These are phyloP conservation scores for Herpailurus yagouaroundi DNA, from an alignment of 2,113 vertebrate species.

Conservation along the genomic window DNA sequence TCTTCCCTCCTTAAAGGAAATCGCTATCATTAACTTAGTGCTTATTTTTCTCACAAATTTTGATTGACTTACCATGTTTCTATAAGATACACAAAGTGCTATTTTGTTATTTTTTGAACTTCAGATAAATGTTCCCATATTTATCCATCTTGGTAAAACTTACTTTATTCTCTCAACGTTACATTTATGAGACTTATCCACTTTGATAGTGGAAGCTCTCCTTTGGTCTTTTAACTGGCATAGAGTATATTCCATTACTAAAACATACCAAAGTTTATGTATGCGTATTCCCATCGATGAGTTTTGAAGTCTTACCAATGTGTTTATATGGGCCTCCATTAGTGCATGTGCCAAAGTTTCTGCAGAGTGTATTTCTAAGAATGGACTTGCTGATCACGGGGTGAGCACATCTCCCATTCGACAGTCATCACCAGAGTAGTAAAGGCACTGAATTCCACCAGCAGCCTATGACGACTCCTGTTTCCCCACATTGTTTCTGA, in stretches of 20 bases:
- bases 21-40: neutral
- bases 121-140: neutral
- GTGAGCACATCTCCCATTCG: neutral
- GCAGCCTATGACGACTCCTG: neutral
- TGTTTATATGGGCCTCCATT: neutral
- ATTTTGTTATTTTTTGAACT: neutral
- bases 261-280: neutral
- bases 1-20: neutral
- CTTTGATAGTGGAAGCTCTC: neutral
- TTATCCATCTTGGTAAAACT: neutral
- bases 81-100: neutral
- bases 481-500: neutral
- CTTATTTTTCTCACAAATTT: neutral
- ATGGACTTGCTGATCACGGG: neutral
- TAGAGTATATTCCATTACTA: neutral
- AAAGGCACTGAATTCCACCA: neutral
- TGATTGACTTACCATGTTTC: neutral
- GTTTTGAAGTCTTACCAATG: neutral
- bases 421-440: neutral
- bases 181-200: neutral
- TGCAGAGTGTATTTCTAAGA: neutral
- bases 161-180: neutral
- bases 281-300: neutral
- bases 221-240: neutral
- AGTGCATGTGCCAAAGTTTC: neutral